Percentiles rank a stretch among this genome's conserved stretches.
Evolutionary conservation across 2,888 invertebrate species (phyloP).

Genomic region (Ophioninae sp.): DNA sequence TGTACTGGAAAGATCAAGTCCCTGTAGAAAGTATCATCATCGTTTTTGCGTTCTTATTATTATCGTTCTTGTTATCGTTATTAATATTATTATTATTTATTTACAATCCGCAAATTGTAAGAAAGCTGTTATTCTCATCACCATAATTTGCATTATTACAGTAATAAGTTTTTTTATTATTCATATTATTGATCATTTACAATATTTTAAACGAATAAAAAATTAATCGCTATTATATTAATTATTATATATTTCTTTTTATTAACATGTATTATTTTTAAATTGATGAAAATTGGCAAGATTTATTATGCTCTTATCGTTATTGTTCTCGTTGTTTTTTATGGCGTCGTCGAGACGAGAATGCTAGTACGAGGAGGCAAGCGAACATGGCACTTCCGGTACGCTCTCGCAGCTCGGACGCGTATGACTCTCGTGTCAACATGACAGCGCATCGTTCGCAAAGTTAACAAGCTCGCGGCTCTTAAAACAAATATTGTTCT

Average conservation of each 20-base stretch:
- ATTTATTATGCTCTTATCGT: background rate
- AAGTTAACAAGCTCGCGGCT: background rate
- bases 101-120: too few relatives aligned
- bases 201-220: too few relatives aligned
- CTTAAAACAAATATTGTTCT: background rate
- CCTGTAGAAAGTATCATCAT: slow-evolving; percentile 10
- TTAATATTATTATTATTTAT: background rate
- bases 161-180: too few relatives aligned
- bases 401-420: background rate
- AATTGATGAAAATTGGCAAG: too few relatives aligned
- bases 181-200: too few relatives aligned
- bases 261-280: too few relatives aligned
- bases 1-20: background rate
- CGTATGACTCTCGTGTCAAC: slow-evolving; percentile 4
- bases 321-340: background rate
- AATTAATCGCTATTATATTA: too few relatives aligned
- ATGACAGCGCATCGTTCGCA: background rate
- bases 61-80: background rate
- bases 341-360: background rate
- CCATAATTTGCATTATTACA: too few relatives aligned
- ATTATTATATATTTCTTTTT: too few relatives aligned
- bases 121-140: too few relatives aligned
- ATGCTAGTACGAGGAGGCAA: slow-evolving; percentile 18
- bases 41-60: background rate
- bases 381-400: slow-evolving; percentile 6